Evolutionary conservation across 2,113 vertebrate genomes (phyloP), one percentile per base, ranked within the genome.

Genomic region (Steatornis caripensis): DNA sequence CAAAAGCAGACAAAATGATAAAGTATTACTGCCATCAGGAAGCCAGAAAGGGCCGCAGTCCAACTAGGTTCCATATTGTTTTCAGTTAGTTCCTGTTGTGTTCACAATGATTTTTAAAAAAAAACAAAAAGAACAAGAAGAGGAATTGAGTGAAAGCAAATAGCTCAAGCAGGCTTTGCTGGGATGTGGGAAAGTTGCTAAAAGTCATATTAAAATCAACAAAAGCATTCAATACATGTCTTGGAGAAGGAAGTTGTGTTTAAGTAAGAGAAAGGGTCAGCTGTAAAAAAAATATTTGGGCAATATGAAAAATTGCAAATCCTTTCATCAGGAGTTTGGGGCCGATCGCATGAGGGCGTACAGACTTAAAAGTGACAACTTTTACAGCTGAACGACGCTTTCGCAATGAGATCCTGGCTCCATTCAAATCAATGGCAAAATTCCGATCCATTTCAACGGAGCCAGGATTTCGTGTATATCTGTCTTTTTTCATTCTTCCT

Each of bases 161-260:
- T 41, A 16, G 78, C 27, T 92, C 66, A 91, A 75, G 60, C 13
- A 93, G 43, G 45, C 72, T 95, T 94, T 81, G 16, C 36, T 92
- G 69, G 76, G 96, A 95, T 95, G 83, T 77, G 86, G 92, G 84
- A 78, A 96, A 96, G 6, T 91, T 96, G 65, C 90, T 93, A 85
- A 8, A 45, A 93, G 89, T 71, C 92, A 45, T 90, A 75, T 49
- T 81, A 91, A 95, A 95, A 96, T 97, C 96, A 97, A 84, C 87
- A 90, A 90, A 95, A 97, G 53, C 68, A 84, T 93, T 95, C 84
- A 82, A 60, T 94, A 60, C 57, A 51, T 84, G 54, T 97, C 70
- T 70, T 21, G 5, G 74, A 90, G 93, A 46, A 71, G 76, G 61
- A 90, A 12, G 36, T 68, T 62, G 29, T 89, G 34, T 96, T 94